Base-by-base conservation (phyloP, 2,888 invertebrate species). In the Lasiommata megera region DNA sequence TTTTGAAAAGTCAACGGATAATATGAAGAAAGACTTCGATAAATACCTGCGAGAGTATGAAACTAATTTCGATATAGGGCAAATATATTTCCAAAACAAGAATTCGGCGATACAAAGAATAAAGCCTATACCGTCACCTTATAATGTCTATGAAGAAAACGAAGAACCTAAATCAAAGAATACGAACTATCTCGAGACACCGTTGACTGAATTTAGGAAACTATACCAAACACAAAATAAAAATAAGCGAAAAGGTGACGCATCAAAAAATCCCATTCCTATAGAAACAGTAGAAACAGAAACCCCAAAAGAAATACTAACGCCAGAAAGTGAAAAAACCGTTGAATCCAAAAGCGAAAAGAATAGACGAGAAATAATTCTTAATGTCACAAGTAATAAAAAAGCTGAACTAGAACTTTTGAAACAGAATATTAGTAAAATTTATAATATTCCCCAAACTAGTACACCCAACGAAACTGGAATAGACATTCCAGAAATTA, bases 201-300 rank as follows among this genome's bases (percentile, higher is more conserved):
- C 90, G 0, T 56, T 90, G 7, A 60, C 51, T 0, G 88, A 88
- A 50, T 89, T 90, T 48, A 76, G 89, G 53, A 86, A 84, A 62
- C 63, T 82, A 1, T 89, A 89, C 62, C 74, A 74, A 5, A 67
- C 75, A 0, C 66, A 65, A 6, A 73, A 67, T 47, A 29, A 58
- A 37, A 59, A 9, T 31, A 60, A 12, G 47, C 38, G 6, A 18
- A 48, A 31, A 14, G 23, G 11, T 34, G n/a, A 31, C 9, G 31
- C 34, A n/a, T 31, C 46, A 11, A 47, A 38, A 18, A 18, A 6
- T 28, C 23, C 36, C 14, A 28, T 14, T 11, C 7, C 17, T 34
- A 28, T 6, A 29, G n/a, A 34, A 14, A 37, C 6, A 3, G 7
- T 6, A 31, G 9, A 31, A 9, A 1, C 7, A 7, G 7, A 31